Evolutionary conservation across 2,797 vertebrate species (phyloP), one percentile per base, ranked within the genome.

Genomic region (Atherinosoma microstoma): DNA sequence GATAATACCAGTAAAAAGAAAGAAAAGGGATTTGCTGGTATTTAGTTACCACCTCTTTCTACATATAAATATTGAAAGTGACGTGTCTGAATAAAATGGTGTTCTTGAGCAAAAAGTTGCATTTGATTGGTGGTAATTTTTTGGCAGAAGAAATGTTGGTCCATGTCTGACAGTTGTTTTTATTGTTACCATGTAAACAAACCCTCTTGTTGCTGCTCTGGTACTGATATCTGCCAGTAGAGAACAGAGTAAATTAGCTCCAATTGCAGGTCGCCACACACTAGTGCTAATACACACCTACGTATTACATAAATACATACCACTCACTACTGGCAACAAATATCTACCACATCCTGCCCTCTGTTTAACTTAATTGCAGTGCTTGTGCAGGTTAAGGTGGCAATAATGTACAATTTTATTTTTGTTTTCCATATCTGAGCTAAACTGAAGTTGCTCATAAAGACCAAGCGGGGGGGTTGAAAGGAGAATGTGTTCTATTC

Each of bases 281-380:
- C 49, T 54, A 27, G 24, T 27, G 2, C 24, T 27, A 27, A 27
- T 27, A 27, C 24, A 27, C 24, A 27, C 24, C 24, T 27, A 1
- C 2, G 24, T 27, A 27, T 27, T 27, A 76, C 64, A 67, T 32
- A 68, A 67, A 35, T 53, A 16, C 18, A 6, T 38, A 16, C 24
- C 20, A 16, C 61, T 57, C 40, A 77, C 54, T 45, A 68, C 42
- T 73, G 13, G 49, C 58, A 68, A 71, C 76, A 71, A 63, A 81
- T 67, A 71, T 63, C 22, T 72, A 63, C 70, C 32, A 58, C 77
- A 58, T 80, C 70, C 76, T 67, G 81, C 84, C 60, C 69, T 71
- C 62, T 76, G 65, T 82, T 84, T 75, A 67, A 53, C 72, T 83
- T 92, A 91, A 93, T 92, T 85, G 84, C 60, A 30, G 78, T 40